phyloP scores from a whole-genome alignment of 2,888 invertebrate genomes.

The Mongoloraphidia duomilia region DNA sequence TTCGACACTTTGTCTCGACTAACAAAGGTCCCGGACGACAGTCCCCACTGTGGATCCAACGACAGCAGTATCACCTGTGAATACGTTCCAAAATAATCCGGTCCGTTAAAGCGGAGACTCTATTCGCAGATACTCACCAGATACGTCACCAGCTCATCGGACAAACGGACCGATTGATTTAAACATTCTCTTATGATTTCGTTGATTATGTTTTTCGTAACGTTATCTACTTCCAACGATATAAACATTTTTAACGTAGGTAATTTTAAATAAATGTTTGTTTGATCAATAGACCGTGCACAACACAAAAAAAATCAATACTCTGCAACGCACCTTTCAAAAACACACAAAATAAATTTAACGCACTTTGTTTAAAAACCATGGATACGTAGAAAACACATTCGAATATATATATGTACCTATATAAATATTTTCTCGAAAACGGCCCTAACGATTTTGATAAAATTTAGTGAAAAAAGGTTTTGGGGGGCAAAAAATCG shows the following conservation, averaged over 20 bases:
- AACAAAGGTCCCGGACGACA: slow-evolving; percentile 31
- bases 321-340: no score
- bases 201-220: slow-evolving; percentile 40
- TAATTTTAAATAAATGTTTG: background rate
- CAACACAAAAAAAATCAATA: no score
- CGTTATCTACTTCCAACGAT: slow-evolving; percentile 22
- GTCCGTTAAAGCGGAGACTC: no score
- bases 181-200: slow-evolving; percentile 41
- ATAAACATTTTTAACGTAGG: slow-evolving; percentile 1
- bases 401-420: no score
- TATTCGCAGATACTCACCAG: slow-evolving; percentile 21
- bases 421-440: no score
- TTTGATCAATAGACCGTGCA: slow-evolving; percentile 14
- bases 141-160: slow-evolving; percentile 37
- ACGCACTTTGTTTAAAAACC: no score
- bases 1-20: slow-evolving; percentile 35
- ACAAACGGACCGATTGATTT: slow-evolving; percentile 28
- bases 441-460: no score
- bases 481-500: no score
- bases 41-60: slow-evolving; percentile 40
- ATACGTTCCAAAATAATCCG: background rate
- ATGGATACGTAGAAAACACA: no score
- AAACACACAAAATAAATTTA: no score
- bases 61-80: slow-evolving; percentile 34
- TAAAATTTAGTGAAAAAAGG: no score